Conservation (phyloP, 2,797 vertebrate species). For the Peromyscus melanophrys region DNA sequence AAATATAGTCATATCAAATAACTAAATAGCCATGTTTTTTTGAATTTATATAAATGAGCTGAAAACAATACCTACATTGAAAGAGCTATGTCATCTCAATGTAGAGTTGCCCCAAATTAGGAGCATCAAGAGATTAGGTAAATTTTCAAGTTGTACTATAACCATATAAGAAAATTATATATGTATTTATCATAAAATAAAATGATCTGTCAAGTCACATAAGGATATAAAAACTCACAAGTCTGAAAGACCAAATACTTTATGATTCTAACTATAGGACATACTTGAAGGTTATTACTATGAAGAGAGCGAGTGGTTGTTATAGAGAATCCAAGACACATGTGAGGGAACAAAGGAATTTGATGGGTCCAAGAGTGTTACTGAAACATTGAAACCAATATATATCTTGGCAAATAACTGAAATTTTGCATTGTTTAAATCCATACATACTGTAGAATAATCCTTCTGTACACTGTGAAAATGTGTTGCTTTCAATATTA, state of each 20-base stretch:
- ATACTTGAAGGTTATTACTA: neutral
- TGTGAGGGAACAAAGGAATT: neutral
- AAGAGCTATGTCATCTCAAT: neutral
- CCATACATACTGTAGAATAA: neutral
- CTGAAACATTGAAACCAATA: neutral
- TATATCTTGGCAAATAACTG: neutral
- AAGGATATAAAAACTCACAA: neutral
- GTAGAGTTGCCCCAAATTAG: neutral
- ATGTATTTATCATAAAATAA: neutral
- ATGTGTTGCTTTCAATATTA: neutral
- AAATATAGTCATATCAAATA: neutral
- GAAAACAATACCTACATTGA: neutral
- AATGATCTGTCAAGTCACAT: neutral
- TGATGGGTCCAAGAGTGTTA: neutral
- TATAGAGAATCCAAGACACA: neutral
- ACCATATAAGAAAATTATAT: neutral
- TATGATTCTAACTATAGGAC: neutral
- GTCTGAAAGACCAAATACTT: neutral
- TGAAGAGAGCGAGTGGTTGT: neutral
- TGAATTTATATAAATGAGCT: neutral
- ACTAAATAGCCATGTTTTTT: neutral
- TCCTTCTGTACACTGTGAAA: neutral
- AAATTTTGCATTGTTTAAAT: neutral
- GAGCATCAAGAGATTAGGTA: neutral
- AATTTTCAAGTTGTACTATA: neutral